Conservation (phyloP, 1,140 invertebrate genomes). For the Cecropterus lyciades region DNA sequence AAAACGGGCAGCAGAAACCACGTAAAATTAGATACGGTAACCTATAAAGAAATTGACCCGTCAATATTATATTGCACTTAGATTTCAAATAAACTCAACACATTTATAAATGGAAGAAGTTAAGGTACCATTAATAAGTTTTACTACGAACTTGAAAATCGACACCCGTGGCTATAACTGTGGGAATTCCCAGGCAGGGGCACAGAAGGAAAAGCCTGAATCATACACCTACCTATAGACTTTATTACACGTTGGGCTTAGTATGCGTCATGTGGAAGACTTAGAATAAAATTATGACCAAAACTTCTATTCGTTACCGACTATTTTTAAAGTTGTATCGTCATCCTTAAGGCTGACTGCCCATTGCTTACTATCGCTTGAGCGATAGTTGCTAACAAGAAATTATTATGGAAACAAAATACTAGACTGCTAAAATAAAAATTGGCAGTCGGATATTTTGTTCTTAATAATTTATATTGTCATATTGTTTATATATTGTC, state of each 20-base stretch:
- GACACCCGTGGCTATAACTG: slow-evolving; percentile 46
- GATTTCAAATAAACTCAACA: not conserved
- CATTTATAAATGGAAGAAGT: slow-evolving; percentile 28
- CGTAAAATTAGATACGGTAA: too few relatives aligned
- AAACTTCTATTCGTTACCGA: not conserved
- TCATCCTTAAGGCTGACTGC: too few relatives aligned
- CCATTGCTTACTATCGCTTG: too few relatives aligned
- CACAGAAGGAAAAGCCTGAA: slow-evolving; percentile 51
- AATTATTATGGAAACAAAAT: too few relatives aligned
- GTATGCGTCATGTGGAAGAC: slow-evolving; percentile 48
- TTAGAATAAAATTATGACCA: not conserved
- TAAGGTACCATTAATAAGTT: slow-evolving; percentile 44
- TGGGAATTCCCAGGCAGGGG: slow-evolving; percentile 59
- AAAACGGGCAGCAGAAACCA: too few relatives aligned
- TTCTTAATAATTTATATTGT: too few relatives aligned
- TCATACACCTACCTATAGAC: slow-evolving; percentile 43
- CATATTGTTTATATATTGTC: too few relatives aligned
- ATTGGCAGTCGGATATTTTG: too few relatives aligned
- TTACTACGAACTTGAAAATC: slow-evolving; percentile 49
- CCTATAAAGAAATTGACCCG: too few relatives aligned
- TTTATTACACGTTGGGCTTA: not conserved
- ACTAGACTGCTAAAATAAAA: too few relatives aligned
- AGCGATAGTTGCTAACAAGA: too few relatives aligned
- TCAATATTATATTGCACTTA: not conserved
- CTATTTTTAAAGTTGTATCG: too few relatives aligned